Evolutionary conservation across 1,140 invertebrate genomes (phyloP).

Genomic region (Hetaerina americana): DNA sequence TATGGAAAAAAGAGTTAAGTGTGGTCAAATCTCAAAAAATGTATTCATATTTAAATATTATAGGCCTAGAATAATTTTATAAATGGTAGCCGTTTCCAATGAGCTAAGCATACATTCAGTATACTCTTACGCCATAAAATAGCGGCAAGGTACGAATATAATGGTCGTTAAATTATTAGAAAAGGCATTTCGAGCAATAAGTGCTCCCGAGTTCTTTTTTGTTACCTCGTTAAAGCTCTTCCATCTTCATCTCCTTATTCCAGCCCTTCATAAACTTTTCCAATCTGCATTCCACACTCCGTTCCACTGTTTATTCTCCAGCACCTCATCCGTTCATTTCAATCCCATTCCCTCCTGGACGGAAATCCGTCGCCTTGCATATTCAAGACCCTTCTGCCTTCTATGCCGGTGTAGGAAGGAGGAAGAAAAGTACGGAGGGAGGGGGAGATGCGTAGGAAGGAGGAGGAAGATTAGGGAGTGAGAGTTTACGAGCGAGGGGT

Average conservation of each 20-base stretch:
- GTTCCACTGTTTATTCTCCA: not conserved
- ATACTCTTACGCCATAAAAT: no score
- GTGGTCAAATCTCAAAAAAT: no score
- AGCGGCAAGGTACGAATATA: no score
- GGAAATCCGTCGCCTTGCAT: not conserved
- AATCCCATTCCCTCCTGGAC: not conserved
- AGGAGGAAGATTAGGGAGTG: not conserved
- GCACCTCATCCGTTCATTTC: not conserved
- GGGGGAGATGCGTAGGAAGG: not conserved
- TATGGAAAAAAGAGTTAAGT: no score
- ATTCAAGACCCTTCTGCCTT: not conserved
- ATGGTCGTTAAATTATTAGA: no score
- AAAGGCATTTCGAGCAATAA: no score
- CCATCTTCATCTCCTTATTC: not conserved
- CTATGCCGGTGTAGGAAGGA: not conserved
- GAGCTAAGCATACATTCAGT: no score
- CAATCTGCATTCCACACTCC: not conserved
- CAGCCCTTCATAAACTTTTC: not conserved
- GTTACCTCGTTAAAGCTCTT: not conserved
- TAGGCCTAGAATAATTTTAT: no score
- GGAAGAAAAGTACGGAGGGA: not conserved
- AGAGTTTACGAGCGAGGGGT: no score
- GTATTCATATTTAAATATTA: no score
- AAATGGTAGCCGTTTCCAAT: no score
- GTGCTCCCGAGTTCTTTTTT: no score